phyloP scores from a whole-genome alignment of 2,888 invertebrate species.

The Morinoia aosen region DNA sequence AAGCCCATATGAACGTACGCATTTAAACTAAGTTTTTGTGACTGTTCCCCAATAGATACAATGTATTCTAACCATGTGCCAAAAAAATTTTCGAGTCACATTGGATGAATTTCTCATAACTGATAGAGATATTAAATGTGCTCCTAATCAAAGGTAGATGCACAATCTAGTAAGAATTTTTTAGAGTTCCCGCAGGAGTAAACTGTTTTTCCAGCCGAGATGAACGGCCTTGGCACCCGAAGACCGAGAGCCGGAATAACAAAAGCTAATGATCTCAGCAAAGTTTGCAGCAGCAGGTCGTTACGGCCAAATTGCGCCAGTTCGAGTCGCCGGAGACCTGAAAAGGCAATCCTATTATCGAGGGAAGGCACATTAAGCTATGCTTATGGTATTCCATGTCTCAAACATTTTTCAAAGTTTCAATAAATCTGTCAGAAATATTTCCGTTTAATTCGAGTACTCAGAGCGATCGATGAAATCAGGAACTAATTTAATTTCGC shows the following conservation, averaged over 20 bases:
- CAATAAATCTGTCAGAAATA: neutral
- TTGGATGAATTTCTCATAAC: no score
- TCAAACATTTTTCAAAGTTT: neutral
- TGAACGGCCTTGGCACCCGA: neutral
- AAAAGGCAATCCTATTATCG: constrained; percentile 12
- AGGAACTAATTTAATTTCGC: neutral
- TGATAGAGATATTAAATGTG: neutral
- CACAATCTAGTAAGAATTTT: neutral
- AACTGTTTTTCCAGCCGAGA: neutral
- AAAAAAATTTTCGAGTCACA: no score
- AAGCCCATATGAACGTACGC: no score
- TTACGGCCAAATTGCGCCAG: neutral
- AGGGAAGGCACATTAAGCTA: neutral
- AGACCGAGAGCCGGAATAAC: neutral
- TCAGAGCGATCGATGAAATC: neutral
- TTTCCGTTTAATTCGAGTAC: neutral
- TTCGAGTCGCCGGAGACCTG: neutral
- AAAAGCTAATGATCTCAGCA: neutral
- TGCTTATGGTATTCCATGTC: neutral
- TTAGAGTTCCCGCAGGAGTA: neutral
- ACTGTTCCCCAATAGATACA: no score
- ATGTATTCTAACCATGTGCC: no score
- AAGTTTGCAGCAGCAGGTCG: neutral
- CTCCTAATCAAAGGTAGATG: neutral
- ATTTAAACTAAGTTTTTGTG: no score